Conservation (phyloP, 2,888 invertebrate genomes). For the Andrena marginata region DNA sequence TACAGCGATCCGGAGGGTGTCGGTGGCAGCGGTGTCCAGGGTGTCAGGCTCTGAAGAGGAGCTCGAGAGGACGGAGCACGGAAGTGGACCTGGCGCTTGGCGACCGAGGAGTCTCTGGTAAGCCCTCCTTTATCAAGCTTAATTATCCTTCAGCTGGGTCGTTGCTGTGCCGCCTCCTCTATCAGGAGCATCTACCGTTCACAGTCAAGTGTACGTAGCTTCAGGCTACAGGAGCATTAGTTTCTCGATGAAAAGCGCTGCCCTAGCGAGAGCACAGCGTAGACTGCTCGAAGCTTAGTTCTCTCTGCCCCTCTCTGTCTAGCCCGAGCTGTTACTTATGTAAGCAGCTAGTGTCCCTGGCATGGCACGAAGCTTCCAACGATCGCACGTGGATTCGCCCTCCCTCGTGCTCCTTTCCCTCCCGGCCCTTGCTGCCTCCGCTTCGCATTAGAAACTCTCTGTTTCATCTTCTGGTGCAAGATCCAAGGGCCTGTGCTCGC, state of each 20-base stretch:
- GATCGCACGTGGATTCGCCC: conserved; percentile 26
- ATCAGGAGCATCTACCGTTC: too few species aligned
- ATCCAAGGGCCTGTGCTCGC: background rate
- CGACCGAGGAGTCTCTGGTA: background rate
- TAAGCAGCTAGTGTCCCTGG: conserved; percentile 44
- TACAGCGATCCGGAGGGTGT: background rate
- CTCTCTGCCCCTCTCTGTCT: conserved; percentile 13
- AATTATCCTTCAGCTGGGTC: background rate
- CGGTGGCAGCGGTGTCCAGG: conserved; percentile 7
- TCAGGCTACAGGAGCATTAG: background rate
- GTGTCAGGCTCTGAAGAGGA: background rate
- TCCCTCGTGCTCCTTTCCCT: conserved; percentile 6
- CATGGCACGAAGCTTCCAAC: background rate
- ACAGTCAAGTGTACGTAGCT: background rate
- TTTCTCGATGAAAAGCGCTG: background rate
- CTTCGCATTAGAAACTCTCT: background rate
- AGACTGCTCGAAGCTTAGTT: conserved; percentile 17
- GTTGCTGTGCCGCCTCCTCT: too few species aligned
- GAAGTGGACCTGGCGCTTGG: too few species aligned
- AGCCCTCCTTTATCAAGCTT: background rate
- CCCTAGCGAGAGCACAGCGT: conserved; percentile 24
- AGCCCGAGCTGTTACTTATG: conserved; percentile 14
- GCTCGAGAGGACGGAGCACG: too few species aligned
- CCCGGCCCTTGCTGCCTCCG: background rate
- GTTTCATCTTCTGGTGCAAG: conserved; percentile 7